A percentile compares a stretch with the other conserved stretches of the same genome.
Evolutionary conservation across 2,888 invertebrate species (phyloP).

Genomic region (Monochamus alternatus): DNA sequence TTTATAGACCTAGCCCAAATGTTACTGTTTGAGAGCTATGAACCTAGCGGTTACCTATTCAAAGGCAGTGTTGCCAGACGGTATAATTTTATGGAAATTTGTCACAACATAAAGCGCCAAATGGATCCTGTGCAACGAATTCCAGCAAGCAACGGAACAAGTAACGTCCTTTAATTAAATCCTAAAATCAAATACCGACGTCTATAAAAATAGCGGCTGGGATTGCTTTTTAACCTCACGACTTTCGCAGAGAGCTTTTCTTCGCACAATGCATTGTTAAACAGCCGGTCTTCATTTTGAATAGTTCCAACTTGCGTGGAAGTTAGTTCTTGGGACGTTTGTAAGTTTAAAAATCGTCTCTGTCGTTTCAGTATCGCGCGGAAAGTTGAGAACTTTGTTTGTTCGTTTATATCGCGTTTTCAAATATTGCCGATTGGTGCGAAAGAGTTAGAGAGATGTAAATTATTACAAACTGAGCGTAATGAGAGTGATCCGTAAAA

Average conservation of each 20-base stretch:
- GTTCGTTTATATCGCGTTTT: constrained; percentile 22
- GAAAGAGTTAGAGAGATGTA: too few relatives aligned
- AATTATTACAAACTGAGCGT: too few relatives aligned
- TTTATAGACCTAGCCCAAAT: too few relatives aligned
- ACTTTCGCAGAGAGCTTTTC: not conserved
- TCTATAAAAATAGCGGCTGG: constrained; percentile 31
- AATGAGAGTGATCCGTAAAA: too few relatives aligned
- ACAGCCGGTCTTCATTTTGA: not conserved
- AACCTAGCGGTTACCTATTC: too few relatives aligned
- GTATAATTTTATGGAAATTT: too few relatives aligned
- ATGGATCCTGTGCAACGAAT: too few relatives aligned
- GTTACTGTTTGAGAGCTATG: too few relatives aligned
- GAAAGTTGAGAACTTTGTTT: constrained; percentile 21
- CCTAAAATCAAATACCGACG: not conserved
- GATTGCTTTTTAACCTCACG: constrained; percentile 34
- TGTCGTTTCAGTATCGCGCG: constrained; percentile 13
- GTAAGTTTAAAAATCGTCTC: constrained; percentile 25
- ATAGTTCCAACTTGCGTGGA: constrained; percentile 18
- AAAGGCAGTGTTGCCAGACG: too few relatives aligned
- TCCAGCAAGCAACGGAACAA: not conserved
- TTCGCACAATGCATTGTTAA: constrained; percentile 31
- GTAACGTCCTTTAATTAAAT: not conserved
- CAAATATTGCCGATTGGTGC: too few relatives aligned
- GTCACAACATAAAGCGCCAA: too few relatives aligned
- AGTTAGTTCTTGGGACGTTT: constrained; percentile 17